Conservation (phyloP, 2,797 vertebrate genomes). For the Neoniphon sammara region DNA sequence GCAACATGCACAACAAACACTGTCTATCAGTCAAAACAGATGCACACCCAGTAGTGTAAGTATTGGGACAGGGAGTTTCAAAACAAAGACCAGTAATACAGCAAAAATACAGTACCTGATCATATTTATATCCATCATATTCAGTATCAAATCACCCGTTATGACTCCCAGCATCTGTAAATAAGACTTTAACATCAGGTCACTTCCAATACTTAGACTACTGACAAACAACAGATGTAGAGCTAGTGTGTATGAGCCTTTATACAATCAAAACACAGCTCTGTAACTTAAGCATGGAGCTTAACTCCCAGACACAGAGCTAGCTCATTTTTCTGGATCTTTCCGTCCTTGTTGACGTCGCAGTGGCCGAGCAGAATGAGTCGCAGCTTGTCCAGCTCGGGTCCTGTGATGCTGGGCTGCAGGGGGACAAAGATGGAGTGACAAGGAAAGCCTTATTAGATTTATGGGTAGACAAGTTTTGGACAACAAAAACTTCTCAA, state of each 20-base stretch:
- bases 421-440: slow-evolving; percentile 1
- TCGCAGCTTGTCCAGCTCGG: slow-evolving; percentile 92
- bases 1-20: slow-evolving; percentile 54
- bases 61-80: not conserved
- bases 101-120: not conserved
- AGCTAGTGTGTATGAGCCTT: slow-evolving; percentile 7
- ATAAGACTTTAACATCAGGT: not conserved
- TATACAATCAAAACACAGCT: not conserved
- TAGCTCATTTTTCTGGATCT: slow-evolving; percentile 95
- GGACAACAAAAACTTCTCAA: no score
- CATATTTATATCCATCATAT: not conserved
- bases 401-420: slow-evolving; percentile 91
- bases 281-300: slow-evolving; percentile 55
- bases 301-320: slow-evolving; percentile 94
- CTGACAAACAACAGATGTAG: slow-evolving; percentile 9
- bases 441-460: not conserved
- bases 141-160: not conserved
- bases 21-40: not conserved
- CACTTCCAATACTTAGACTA: slow-evolving; percentile 24
- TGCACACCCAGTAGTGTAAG: not conserved
- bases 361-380: slow-evolving; percentile 90
- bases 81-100: not conserved
- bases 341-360: slow-evolving; percentile 94
- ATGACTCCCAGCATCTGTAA: not conserved
- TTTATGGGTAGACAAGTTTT: no score